Conservation (phyloP, 1,140 invertebrate genomes). For the Pachypeltis micranthus region DNA sequence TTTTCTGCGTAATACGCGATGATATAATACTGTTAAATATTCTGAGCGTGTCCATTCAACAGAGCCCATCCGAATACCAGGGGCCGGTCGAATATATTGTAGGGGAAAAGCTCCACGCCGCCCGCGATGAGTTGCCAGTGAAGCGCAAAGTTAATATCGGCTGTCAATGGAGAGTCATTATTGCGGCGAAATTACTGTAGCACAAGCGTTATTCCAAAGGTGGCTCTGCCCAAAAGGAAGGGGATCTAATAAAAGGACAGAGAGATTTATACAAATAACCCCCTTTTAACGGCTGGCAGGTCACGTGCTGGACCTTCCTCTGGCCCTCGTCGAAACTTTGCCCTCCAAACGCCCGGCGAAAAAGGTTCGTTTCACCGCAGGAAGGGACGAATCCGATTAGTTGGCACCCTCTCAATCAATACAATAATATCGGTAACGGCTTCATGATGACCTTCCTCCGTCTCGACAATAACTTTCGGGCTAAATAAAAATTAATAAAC, state of each 20-base stretch:
- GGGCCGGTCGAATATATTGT: too few relatives aligned
- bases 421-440: slow-evolving; percentile 5
- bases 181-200: neutral
- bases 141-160: neutral
- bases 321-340: too few relatives aligned
- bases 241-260: slow-evolving; percentile 5
- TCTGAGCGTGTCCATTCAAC: too few relatives aligned
- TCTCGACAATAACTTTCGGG: neutral
- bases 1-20: too few relatives aligned
- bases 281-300: neutral
- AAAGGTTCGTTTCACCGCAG: neutral
- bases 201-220: neutral
- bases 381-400: neutral
- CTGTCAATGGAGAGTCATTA: neutral
- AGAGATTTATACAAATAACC: slow-evolving; percentile 8
- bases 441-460: neutral
- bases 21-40: too few relatives aligned
- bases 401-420: slow-evolving; percentile 6
- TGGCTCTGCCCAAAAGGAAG: too few relatives aligned
- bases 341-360: neutral
- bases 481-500: slow-evolving; percentile 4
- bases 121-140: neutral
- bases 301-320: neutral
- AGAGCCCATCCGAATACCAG: too few relatives aligned
- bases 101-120: too few relatives aligned